A percentile compares a stretch with the other conserved stretches of the same genome.
phyloP scores from a whole-genome alignment of 2,888 invertebrate genomes.

The Noctuana brunneofusca region DNA sequence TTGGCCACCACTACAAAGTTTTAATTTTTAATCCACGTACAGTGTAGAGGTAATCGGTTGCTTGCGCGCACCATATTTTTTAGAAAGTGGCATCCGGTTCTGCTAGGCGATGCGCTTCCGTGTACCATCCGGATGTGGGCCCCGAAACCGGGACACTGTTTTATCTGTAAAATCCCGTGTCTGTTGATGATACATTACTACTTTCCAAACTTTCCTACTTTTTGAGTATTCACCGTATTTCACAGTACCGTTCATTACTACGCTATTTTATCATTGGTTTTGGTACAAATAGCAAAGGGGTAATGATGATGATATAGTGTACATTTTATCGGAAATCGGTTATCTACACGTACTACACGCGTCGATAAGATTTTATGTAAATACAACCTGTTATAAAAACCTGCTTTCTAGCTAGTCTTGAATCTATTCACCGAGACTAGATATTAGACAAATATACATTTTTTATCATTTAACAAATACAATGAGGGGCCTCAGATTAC shows the following conservation, averaged over 20 bases:
- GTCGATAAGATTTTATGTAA: constrained; percentile 37
- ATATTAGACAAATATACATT: constrained; percentile 6
- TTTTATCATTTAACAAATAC: constrained; percentile 1
- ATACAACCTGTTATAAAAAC: constrained; percentile 41
- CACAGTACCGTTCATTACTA: too few species aligned
- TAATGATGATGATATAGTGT: neutral
- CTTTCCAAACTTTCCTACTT: neutral
- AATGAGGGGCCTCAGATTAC: neutral
- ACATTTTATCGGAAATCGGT: constrained; percentile 16
- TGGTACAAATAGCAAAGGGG: too few species aligned
- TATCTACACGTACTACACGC: constrained; percentile 14
- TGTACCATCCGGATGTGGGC: constrained; percentile 62
- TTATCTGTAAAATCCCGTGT: constrained; percentile 39
- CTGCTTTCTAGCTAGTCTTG: constrained; percentile 34
- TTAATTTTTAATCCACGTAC: constrained; percentile 16
- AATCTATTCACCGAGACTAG: constrained; percentile 19
- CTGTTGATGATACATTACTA: neutral
- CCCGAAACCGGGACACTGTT: constrained; percentile 57
- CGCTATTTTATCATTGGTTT: too few species aligned
- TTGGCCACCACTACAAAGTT: constrained; percentile 8
- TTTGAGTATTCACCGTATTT: too few species aligned
- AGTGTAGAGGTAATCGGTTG: constrained; percentile 34
- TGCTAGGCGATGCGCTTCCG: constrained; percentile 71
- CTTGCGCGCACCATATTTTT: constrained; percentile 70
- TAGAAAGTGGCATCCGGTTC: constrained; percentile 80